Conservation (phyloP, 92 coral and sea anemone genomes). For the Zoanthus sociatus region DNA sequence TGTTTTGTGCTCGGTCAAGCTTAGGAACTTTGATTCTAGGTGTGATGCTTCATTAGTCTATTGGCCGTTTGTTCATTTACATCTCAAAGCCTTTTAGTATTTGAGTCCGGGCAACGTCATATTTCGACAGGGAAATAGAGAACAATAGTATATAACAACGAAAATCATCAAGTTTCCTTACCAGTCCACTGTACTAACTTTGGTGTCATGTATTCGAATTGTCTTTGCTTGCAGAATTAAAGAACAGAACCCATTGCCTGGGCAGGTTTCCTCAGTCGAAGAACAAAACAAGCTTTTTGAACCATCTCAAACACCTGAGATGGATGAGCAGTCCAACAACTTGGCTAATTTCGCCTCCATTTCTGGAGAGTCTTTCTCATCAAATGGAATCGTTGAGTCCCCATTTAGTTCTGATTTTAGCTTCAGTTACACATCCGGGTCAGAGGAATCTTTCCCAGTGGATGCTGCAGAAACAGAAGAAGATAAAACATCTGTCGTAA, state of each 20-base stretch:
- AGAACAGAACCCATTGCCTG: background rate
- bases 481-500: background rate
- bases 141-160: background rate
- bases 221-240: background rate
- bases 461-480: background rate
- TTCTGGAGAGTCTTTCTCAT: background rate
- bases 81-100: too few relatives aligned
- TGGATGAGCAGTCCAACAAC: background rate
- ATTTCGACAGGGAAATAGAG: background rate
- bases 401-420: background rate
- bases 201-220: background rate
- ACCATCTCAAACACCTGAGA: background rate
- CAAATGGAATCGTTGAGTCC: background rate
- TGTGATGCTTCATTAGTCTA: too few relatives aligned
- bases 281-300: background rate
- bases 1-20: too few relatives aligned
- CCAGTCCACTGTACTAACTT: too few relatives aligned
- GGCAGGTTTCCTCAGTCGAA: background rate
- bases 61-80: too few relatives aligned
- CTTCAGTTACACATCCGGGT: background rate
- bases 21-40: too few relatives aligned
- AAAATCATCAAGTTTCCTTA: too few relatives aligned
- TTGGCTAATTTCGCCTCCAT: background rate
- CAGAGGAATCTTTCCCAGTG: background rate
- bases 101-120: too few relatives aligned